These are phyloP conservation scores for Drosophila yakuba DNA, from an alignment of 1,140 invertebrate genomes.

Conservation along the genomic window DNA sequence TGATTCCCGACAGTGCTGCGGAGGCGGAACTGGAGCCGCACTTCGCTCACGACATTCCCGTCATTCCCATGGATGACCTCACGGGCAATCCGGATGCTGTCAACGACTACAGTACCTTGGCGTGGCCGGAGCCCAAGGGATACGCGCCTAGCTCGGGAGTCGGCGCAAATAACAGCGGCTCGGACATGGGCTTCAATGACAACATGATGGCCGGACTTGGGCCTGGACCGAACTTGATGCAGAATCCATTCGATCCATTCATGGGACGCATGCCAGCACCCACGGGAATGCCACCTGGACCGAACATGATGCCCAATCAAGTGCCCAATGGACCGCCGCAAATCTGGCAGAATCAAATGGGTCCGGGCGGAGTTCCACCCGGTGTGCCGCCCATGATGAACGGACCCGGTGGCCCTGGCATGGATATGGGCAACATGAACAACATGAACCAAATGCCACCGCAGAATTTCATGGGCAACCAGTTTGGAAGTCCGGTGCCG, in stretches of 20 bases:
- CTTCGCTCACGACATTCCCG: slow-evolving; percentile 90
- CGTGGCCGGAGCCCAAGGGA: slow-evolving; percentile 93
- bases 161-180: not conserved
- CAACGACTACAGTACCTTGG: slow-evolving; percentile 89
- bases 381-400: slow-evolving; percentile 36
- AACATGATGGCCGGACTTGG: slow-evolving; percentile 85
- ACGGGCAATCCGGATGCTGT: slow-evolving; percentile 92
- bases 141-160: slow-evolving; percentile 78
- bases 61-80: slow-evolving; percentile 95
- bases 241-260: slow-evolving; percentile 66
- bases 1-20: slow-evolving; percentile 93
- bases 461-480: slow-evolving; percentile 63
- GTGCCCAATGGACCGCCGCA: slow-evolving; percentile 51
- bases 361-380: slow-evolving; percentile 31
- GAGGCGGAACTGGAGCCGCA: slow-evolving; percentile 94
- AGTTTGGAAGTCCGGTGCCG: slow-evolving; percentile 60
- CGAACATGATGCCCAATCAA: slow-evolving; percentile 33
- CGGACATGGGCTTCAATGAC: slow-evolving; percentile 47
- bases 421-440: slow-evolving; percentile 58
- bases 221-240: slow-evolving; percentile 69
- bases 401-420: slow-evolving; percentile 49
- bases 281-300: slow-evolving; percentile 18
- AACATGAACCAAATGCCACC: slow-evolving; percentile 51
- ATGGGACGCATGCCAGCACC: slow-evolving; percentile 23
- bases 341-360: slow-evolving; percentile 68